These are phyloP conservation scores for Hoplostethus atlanticus DNA, from an alignment of 2,797 vertebrate species.

Conservation along the genomic window DNA sequence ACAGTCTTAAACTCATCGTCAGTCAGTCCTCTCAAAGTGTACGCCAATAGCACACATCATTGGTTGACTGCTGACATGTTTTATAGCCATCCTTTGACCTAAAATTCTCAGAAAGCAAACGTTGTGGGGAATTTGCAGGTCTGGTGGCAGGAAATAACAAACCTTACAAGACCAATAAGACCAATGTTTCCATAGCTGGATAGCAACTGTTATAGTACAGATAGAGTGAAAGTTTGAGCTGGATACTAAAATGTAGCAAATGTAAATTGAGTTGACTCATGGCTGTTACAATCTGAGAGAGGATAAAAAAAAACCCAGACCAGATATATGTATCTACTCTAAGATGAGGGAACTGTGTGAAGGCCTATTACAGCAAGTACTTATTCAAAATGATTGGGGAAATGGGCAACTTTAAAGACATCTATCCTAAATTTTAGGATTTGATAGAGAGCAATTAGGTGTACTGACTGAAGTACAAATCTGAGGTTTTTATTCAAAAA, in stretches of 20 bases:
- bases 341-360: slow-evolving; percentile 25
- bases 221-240: not conserved
- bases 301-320: slow-evolving; percentile 45
- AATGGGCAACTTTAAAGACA: slow-evolving; percentile 30
- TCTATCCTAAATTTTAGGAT: slow-evolving; percentile 39
- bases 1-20: slow-evolving; percentile 58
- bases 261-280: slow-evolving; percentile 41
- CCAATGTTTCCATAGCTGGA: slow-evolving; percentile 1
- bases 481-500: slow-evolving; percentile 37
- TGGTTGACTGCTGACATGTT: slow-evolving; percentile 23
- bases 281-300: slow-evolving; percentile 2
- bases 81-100: slow-evolving; percentile 6
- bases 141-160: slow-evolving; percentile 31
- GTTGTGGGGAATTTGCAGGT: not conserved
- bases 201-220: not conserved
- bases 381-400: slow-evolving; percentile 34
- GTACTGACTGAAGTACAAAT: slow-evolving; percentile 57
- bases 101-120: not conserved
- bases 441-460: slow-evolving; percentile 60
- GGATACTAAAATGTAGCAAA: slow-evolving; percentile 32
- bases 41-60: not conserved
- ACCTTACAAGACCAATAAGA: not conserved
- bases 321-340: slow-evolving; percentile 36
- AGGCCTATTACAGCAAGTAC: slow-evolving; percentile 42
- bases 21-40: slow-evolving; percentile 46